These are phyloP conservation scores for Periophthalmus modestus DNA, from an alignment of 2,113 vertebrate species.

Conservation along the genomic window DNA sequence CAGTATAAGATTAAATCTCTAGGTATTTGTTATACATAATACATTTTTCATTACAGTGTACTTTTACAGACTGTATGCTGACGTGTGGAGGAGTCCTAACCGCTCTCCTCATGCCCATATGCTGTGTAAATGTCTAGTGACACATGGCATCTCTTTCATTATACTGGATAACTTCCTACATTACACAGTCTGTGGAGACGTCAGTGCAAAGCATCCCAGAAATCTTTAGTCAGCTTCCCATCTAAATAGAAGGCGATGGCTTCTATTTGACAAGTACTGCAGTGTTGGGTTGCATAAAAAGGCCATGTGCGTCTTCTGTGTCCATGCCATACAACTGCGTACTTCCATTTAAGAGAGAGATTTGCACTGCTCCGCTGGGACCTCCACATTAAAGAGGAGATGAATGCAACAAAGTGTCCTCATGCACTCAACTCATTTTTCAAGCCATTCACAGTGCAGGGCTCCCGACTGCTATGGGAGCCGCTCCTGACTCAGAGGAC, in stretches of 20 bases:
- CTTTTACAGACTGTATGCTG: not conserved
- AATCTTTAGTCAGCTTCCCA: not conserved
- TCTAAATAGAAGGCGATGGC: not conserved
- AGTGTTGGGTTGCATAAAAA: not conserved
- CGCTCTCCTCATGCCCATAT: not conserved
- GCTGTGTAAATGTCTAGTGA: not conserved
- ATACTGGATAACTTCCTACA: not conserved
- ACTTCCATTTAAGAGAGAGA: conserved; percentile 9
- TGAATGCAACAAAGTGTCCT: conserved; percentile 13
- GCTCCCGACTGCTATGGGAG: conserved; percentile 1
- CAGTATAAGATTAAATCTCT: not conserved
- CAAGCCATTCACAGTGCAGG: conserved; percentile 16
- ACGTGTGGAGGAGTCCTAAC: not conserved
- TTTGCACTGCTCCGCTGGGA: conserved; percentile 13
- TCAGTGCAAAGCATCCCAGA: not conserved
- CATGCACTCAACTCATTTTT: conserved; percentile 25
- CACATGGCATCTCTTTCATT: not conserved
- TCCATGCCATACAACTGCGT: not conserved
- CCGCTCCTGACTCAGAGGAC: conserved; percentile 11
- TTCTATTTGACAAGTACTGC: not conserved
- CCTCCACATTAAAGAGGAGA: conserved; percentile 28
- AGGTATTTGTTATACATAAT: not conserved
- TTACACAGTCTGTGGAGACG: not conserved
- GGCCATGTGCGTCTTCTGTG: not conserved
- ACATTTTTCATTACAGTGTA: not conserved